Base-by-base conservation (phyloP, 2,888 invertebrate species). In the Hedya salicella region DNA sequence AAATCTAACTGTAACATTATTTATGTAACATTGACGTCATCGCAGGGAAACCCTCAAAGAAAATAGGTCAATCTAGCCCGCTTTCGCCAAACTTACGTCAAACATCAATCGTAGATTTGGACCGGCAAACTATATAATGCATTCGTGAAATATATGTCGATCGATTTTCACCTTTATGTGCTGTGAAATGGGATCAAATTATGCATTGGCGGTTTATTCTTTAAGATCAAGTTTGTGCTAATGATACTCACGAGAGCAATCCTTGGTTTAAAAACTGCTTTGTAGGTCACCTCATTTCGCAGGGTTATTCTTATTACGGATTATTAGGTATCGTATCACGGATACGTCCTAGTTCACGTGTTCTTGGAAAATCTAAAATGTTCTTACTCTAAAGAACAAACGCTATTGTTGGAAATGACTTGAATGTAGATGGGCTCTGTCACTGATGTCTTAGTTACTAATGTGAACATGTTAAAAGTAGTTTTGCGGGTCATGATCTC, bases 21-120 rank as follows among this genome's bases (percentile, higher is more conserved):
- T 81, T 75, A 79, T 75, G 77, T 80, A 75, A 77, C 73, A 81
- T 83, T 89, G 89, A 91, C 91, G 91, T 91, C 91, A 91, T 70
- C 69, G 40, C 69, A 75, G 76, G 77, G 75, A 77, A 57, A 79
- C 75, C 75, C 80, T 80, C 79, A 75, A 79, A 82, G 83, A 82
- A 90, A 88, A 87, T 89, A 85, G 91, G 89, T 84, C 89, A 86
- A 75, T 77, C 82, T 82, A 82, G 39, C 32, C 81, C 75, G 81
- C 82, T 86, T 88, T 86, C 77, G 80, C 74, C 71, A 71, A 75
- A 74, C 78, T 79, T 82, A 79, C 87, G 85, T 88, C 88, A 87
- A 79, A 74, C 81, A 76, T 76, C 76, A 75, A 79, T 78, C 73
- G 65, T 63, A 67, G 67, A 75, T 76, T 71, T 48, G 30, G 67